Evolutionary conservation across 2,797 vertebrate species (phyloP).

Genomic region (Moxostoma hubbsi): DNA sequence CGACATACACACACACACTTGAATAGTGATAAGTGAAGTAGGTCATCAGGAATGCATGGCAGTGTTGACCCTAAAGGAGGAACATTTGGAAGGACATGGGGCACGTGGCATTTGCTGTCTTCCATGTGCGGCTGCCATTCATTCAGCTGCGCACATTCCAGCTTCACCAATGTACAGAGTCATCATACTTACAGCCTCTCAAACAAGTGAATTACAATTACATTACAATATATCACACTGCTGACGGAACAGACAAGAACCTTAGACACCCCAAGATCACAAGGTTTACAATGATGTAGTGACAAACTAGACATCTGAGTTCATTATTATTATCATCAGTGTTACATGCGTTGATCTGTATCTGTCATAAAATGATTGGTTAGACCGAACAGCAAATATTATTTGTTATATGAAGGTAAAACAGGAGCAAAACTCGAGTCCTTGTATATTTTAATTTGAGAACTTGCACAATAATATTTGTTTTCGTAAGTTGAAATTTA

Average conservation of each 20-base stretch:
- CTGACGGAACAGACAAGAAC: neutral
- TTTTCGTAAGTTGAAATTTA: too few species aligned
- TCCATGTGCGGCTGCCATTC: constrained; percentile 55
- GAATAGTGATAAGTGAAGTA: constrained; percentile 70
- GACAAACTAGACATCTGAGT: neutral
- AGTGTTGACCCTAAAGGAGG: constrained; percentile 35
- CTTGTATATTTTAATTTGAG: too few species aligned
- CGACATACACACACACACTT: constrained; percentile 32
- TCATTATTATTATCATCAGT: neutral
- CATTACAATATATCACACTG: neutral
- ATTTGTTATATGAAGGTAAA: too few species aligned
- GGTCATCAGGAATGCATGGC: constrained; percentile 57
- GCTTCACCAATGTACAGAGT: neutral
- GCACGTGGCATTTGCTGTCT: constrained; percentile 63
- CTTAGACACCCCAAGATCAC: neutral
- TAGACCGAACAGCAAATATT: neutral
- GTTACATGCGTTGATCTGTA: neutral
- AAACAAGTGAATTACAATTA: constrained; percentile 12
- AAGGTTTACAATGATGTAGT: neutral
- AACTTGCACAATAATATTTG: too few species aligned
- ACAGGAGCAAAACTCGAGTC: too few species aligned
- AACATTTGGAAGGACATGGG: constrained; percentile 54
- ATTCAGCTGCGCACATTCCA: constrained; percentile 8
- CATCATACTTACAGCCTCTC: neutral
- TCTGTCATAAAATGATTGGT: neutral